These are phyloP conservation scores for Drosophila niveifrons DNA, from an alignment of 2,888 invertebrate species.

Conservation along the genomic window DNA sequence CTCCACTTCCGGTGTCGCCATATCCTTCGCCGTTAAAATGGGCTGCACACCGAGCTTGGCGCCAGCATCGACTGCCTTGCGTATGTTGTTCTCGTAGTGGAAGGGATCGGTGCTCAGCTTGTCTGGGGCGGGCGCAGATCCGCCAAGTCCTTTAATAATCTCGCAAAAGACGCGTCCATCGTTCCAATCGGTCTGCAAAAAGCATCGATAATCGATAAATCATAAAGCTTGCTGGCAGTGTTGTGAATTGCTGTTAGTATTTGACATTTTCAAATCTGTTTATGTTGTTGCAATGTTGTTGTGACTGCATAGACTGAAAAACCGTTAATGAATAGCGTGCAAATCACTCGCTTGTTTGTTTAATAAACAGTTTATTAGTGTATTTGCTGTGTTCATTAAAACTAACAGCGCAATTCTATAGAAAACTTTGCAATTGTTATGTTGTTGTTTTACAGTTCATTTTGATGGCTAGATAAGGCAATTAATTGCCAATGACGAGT, in stretches of 20 bases:
- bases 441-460: no score
- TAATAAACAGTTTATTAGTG: background rate
- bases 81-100: slow-evolving; percentile 93
- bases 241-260: background rate
- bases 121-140: slow-evolving; percentile 93
- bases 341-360: background rate
- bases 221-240: slow-evolving; percentile 19
- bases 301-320: background rate
- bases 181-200: slow-evolving; percentile 96
- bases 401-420: background rate
- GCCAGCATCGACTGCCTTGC: slow-evolving; percentile 91
- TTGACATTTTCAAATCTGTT: no score
- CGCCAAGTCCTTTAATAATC: slow-evolving; percentile 95
- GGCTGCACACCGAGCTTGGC: slow-evolving; percentile 93
- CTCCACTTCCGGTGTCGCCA: slow-evolving; percentile 97
- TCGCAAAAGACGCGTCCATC: slow-evolving; percentile 96
- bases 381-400: slow-evolving; percentile 2
- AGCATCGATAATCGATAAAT: background rate
- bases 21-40: slow-evolving; percentile 95
- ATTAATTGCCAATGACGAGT: no score
- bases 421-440: background rate
- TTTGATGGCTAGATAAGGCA: no score
- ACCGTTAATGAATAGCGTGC: background rate
- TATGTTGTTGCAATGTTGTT: background rate
- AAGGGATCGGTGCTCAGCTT: slow-evolving; percentile 91